Base-by-base conservation (phyloP, 2,888 invertebrate genomes). In the Cacoxenus indagator region DNA sequence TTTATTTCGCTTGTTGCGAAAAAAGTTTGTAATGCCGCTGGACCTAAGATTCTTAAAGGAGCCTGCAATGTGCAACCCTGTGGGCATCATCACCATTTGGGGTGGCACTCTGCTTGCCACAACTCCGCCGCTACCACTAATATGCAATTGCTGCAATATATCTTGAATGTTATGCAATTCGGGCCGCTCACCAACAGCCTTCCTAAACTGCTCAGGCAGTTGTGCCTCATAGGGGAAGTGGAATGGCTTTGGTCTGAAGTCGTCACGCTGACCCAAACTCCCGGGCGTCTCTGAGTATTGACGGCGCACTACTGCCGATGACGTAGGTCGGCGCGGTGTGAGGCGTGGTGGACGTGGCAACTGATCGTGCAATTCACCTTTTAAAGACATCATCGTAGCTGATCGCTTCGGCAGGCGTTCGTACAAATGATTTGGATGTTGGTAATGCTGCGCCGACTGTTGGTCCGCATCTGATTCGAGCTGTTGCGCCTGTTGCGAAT, bases 141-240 rank as follows among this genome's bases (percentile, higher is more conserved):
- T 67, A 8, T 82, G 80, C 67, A 84, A 72, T 37, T 87, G 85
- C 26, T 86, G 83, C 11, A 88, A 70, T 19, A 88, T 88, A 57
- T 88, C 88, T 72, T 88, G 87, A 17, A 88, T 88, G 64, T 86
- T 88, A 64, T 88, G 84, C 0, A 86, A 71, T 9, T 81, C 76
- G 1, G 77, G 73, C 26, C 75, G 71, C 3, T 77, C 77, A 2
- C 74, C 73, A 59, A 75, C 72, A 17, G 67, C 37, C 66, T 85
- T 86, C 69, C 83, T 84, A 67, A 88, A 88, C 67, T 87, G 84
- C 14, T 87, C 84, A 17, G 88, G 87, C 67, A 79, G 14, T 0
- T 85, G 84, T 0, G 87, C 88, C 2, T 87, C 85, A 57, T 79
- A 82, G 8, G 85, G 84, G 78, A 86, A 87, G 75, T 88, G 86